phyloP scores from a whole-genome alignment of 2,888 invertebrate genomes.

The Tineola bisselliella region DNA sequence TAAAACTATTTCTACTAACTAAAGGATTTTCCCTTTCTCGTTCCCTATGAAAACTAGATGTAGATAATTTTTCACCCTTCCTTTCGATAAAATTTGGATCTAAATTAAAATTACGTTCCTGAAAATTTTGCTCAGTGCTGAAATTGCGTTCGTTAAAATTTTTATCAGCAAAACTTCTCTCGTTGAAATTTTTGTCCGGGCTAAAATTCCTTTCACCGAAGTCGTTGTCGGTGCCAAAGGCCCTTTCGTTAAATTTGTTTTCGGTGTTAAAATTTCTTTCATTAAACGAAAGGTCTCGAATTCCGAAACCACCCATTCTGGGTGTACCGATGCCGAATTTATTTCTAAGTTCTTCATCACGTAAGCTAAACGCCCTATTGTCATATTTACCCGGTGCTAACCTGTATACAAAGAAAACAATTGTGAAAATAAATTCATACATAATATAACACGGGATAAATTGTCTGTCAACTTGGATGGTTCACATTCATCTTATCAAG shows the following conservation, averaged over 20 bases:
- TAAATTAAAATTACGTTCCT: conserved; percentile 14
- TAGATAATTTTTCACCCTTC: conserved; percentile 57
- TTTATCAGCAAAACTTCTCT: conserved; percentile 12
- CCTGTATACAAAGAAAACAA: conserved; percentile 27
- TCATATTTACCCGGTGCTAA: conserved; percentile 50
- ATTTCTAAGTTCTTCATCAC: conserved; percentile 52
- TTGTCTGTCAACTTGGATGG: too few species aligned
- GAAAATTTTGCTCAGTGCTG: conserved; percentile 18
- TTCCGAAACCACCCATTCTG: conserved; percentile 61
- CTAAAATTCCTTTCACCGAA: conserved; percentile 44
- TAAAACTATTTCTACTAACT: conserved; percentile 62
- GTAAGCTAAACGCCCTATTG: conserved; percentile 50
- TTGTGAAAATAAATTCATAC: not conserved
- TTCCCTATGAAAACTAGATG: conserved; percentile 58
- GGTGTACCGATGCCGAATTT: conserved; percentile 57
- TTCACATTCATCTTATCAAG: too few species aligned
- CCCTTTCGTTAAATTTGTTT: conserved; percentile 52
- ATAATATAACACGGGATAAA: too few species aligned
- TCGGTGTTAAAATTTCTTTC: conserved; percentile 47
- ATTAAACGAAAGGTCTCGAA: conserved; percentile 54
- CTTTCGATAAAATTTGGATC: conserved; percentile 39
- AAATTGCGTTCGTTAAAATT: conserved; percentile 33
- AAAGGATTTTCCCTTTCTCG: conserved; percentile 52
- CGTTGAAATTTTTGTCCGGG: conserved; percentile 14
- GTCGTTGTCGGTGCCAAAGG: conserved; percentile 39